Evolutionary conservation across 2,113 vertebrate genomes (phyloP).

Genomic region (Lethenteron reissneri): DNA sequence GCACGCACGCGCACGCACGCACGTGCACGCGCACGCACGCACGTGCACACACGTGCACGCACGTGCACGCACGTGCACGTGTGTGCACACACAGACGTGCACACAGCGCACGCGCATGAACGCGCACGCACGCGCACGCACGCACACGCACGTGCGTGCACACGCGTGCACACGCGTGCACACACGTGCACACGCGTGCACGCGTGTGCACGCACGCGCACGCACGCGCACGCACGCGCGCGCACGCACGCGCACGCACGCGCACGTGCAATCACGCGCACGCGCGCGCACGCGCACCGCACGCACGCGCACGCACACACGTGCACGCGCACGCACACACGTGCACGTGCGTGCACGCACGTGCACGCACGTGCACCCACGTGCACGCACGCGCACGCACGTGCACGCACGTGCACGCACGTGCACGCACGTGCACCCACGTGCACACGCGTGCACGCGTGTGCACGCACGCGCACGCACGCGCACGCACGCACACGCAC

Average conservation of each 20-base stretch:
- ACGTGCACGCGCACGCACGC: not conserved
- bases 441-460: too few species aligned
- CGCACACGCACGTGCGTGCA: not conserved
- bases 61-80: not conserved
- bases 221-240: slow-evolving; percentile 1
- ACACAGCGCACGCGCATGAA: not conserved
- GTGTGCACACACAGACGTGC: not conserved
- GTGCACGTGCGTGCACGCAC: too few species aligned
- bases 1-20: not conserved
- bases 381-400: too few species aligned
- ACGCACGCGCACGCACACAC: too few species aligned
- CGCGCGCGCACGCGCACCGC: not conserved
- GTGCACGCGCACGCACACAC: too few species aligned
- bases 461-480: too few species aligned
- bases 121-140: not conserved
- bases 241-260: not conserved
- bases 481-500: too few species aligned
- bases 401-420: too few species aligned
- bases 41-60: not conserved
- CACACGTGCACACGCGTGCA: not conserved
- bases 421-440: too few species aligned
- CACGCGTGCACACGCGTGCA: not conserved
- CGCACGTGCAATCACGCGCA: not conserved
- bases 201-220: not conserved
- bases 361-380: too few species aligned